These are phyloP conservation scores for Blomia tropicalis DNA, from an alignment of 2,888 invertebrate species.

Conservation along the genomic window DNA sequence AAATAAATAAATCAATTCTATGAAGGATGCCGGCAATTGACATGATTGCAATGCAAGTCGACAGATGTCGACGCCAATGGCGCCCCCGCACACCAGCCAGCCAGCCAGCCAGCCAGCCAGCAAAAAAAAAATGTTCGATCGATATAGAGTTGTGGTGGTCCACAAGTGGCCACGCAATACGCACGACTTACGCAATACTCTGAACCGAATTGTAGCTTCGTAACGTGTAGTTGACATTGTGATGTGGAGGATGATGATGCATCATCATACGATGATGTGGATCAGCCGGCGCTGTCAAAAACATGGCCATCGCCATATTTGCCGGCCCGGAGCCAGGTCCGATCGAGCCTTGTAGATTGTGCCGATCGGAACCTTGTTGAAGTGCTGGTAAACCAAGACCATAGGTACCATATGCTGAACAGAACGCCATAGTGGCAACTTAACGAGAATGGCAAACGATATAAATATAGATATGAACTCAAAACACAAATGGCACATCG, in stretches of 20 bases:
- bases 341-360: not conserved
- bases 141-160: no score
- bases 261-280: not conserved
- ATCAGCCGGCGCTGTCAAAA: not conserved
- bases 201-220: slow-evolving; percentile 3
- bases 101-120: no score
- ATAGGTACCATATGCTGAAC: slow-evolving; percentile 18
- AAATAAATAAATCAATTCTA: no score
- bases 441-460: no score
- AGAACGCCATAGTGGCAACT: slow-evolving; percentile 15
- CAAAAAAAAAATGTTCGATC: no score
- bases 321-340: not conserved
- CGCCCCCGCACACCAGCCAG: no score
- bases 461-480: no score
- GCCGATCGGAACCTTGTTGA: not conserved
- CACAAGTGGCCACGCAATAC: no score
- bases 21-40: no score
- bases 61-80: no score
- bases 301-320: slow-evolving; percentile 6
- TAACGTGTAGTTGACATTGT: not conserved
- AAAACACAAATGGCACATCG: no score
- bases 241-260: slow-evolving; percentile 5
- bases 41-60: no score
- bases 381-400: slow-evolving; percentile 1
- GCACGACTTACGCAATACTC: slow-evolving; percentile 10